A percentile compares a stretch with the other conserved stretches of the same genome.
Evolutionary conservation across 2,113 vertebrate genomes (phyloP).

Genomic region (Mormyrus iriodes): DNA sequence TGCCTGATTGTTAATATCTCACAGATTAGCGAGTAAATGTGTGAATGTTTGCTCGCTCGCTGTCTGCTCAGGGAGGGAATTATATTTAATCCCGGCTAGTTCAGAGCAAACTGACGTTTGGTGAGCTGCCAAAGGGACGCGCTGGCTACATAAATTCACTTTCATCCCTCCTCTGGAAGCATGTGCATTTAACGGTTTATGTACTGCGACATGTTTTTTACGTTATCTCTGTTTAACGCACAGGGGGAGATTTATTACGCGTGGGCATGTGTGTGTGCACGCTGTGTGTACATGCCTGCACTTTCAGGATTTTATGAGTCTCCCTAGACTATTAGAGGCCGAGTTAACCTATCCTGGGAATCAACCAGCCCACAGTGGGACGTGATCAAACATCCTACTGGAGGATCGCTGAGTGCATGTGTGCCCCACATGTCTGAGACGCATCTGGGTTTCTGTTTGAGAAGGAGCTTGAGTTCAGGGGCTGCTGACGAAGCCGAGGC

Average conservation of each 20-base stretch:
- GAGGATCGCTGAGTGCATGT: not conserved
- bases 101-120: conserved; percentile 84
- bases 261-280: not conserved
- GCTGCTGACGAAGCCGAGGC: not conserved
- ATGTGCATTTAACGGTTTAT: not conserved
- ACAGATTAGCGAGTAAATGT: conserved; percentile 64
- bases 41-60: conserved; percentile 70
- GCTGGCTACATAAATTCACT: conserved; percentile 69
- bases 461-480: not conserved
- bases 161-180: not conserved
- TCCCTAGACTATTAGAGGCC: not conserved
- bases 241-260: not conserved
- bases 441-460: not conserved
- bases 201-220: not conserved
- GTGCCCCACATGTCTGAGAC: not conserved
- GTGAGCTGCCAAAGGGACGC: conserved; percentile 74
- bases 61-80: conserved; percentile 71
- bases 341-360: not conserved
- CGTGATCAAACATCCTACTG: not conserved
- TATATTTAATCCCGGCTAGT: conserved; percentile 77
- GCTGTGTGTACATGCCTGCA: not conserved
- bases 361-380: not conserved
- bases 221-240: conserved; percentile 5
- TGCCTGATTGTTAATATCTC: conserved; percentile 68
- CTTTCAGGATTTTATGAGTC: not conserved